phyloP scores from a whole-genome alignment of 2,888 invertebrate genomes.

The Clanis bilineata region DNA sequence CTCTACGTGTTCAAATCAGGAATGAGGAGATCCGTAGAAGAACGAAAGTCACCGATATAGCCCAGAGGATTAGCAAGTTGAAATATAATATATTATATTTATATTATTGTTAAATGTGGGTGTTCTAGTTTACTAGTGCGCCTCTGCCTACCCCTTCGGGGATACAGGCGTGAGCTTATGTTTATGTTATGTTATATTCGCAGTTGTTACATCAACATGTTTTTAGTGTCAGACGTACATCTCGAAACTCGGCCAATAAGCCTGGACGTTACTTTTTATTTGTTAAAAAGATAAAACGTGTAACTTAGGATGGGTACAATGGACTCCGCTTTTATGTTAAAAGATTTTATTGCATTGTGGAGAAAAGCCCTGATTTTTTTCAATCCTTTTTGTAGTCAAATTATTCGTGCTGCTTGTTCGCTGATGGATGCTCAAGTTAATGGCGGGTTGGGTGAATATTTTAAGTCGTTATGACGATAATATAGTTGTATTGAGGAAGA shows the following conservation, averaged over 20 bases:
- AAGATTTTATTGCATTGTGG: slow-evolving; percentile 6
- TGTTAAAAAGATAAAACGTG: slow-evolving; percentile 7
- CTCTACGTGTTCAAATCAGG: too few relatives aligned
- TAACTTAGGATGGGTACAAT: neutral
- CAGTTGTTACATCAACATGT: neutral
- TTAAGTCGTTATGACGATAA: too few relatives aligned
- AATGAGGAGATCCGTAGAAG: too few relatives aligned
- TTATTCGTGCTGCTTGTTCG: neutral
- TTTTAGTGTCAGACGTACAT: neutral
- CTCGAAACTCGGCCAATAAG: neutral
- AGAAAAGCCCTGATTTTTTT: neutral
- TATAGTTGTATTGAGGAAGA: too few relatives aligned
- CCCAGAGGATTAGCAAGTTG: too few relatives aligned
- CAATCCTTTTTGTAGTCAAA: slow-evolving; percentile 1
- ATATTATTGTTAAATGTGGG: too few relatives aligned
- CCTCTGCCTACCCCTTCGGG: too few relatives aligned
- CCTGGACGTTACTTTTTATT: slow-evolving; percentile 4
- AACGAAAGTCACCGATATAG: too few relatives aligned
- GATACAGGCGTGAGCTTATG: too few relatives aligned
- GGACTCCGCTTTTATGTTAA: neutral
- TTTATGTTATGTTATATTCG: neutral
- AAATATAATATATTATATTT: too few relatives aligned
- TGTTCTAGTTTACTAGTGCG: too few relatives aligned
- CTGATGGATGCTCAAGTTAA: neutral
- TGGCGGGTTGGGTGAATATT: neutral